Percentiles rank a stretch among this genome's conserved stretches.
These are phyloP conservation scores for Neogale vison DNA, from an alignment of 2,113 vertebrate species.

Conservation along the genomic window DNA sequence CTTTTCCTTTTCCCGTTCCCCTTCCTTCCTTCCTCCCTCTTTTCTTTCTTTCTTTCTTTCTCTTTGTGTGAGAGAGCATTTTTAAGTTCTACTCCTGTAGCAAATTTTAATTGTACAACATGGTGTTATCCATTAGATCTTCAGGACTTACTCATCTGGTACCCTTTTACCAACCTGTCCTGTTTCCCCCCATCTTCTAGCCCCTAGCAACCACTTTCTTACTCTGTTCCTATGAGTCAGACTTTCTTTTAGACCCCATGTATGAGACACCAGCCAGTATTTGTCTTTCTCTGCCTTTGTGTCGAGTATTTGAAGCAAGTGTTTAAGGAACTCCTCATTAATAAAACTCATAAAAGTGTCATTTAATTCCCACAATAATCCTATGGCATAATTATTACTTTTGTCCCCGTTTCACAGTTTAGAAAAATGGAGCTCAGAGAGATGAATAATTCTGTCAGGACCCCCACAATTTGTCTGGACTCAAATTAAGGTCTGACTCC, in stretches of 20 bases:
- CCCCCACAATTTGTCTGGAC: neutral
- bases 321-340: neutral
- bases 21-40: neutral
- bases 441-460: neutral
- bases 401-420: neutral
- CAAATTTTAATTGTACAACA: neutral
- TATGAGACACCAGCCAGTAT: neutral
- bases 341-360: neutral
- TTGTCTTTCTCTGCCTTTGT: neutral
- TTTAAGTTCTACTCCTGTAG: neutral
- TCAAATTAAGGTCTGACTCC: neutral
- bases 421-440: neutral
- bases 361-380: neutral
- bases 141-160: neutral
- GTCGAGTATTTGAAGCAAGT: neutral
- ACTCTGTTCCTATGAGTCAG: neutral
- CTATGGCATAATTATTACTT: neutral
- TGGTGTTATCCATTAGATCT: neutral
- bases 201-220: neutral
- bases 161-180: neutral
- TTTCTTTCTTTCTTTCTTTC: neutral
- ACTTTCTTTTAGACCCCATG: neutral
- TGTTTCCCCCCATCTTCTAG: neutral
- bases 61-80: neutral
- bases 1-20: too few species aligned